Conservation (phyloP, 2,797 vertebrate species). For the Gorsachius magnificus region DNA sequence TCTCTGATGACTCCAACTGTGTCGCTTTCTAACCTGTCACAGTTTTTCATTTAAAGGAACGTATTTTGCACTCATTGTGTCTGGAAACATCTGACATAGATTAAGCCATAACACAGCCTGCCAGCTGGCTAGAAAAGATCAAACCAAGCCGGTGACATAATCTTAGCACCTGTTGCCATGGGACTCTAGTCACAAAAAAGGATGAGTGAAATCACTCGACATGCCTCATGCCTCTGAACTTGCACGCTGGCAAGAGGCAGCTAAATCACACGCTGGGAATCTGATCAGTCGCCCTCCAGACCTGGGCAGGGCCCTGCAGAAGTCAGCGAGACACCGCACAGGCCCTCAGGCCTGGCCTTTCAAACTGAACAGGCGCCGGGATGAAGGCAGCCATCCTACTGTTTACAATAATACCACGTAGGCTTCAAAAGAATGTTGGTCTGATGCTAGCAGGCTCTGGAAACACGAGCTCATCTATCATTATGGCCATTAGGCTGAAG, state of each 20-base stretch:
- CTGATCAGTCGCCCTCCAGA: not conserved
- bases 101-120: not conserved
- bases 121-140: not conserved
- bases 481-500: not conserved
- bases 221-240: not conserved
- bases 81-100: not conserved
- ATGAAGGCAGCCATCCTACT: not conserved
- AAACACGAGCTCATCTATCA: not conserved
- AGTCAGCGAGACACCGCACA: accelerated
- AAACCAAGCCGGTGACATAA: not conserved
- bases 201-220: not conserved
- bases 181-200: not conserved
- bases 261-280: not conserved
- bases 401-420: accelerated
- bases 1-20: not conserved
- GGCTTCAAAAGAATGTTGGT: accelerated
- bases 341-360: not conserved
- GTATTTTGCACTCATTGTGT: not conserved
- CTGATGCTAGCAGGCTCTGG: not conserved
- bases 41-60: not conserved
- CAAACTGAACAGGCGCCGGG: not conserved
- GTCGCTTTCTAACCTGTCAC: not conserved
- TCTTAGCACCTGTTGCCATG: not conserved
- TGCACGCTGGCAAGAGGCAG: not conserved
- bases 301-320: not conserved